Conservation (phyloP, 2,797 vertebrate genomes). For the Menidia menidia region DNA sequence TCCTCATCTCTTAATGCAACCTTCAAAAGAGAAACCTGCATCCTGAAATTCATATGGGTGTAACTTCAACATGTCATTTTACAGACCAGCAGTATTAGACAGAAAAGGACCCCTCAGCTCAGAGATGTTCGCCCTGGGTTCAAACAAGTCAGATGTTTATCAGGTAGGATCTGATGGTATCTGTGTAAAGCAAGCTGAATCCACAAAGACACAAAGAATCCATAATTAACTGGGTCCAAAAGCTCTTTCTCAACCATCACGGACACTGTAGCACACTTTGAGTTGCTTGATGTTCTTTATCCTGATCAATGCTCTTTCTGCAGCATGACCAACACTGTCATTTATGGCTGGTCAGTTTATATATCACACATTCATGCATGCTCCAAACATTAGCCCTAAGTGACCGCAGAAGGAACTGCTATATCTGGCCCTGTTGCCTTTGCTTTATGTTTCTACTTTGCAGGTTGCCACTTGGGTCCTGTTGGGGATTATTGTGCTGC, state of each 20-base stretch:
- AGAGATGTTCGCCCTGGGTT: not conserved
- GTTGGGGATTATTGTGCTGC: slow-evolving; percentile 1
- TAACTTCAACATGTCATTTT: no score
- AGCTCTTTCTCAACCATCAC: not conserved
- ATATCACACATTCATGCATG: no score
- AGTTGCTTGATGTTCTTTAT: not conserved
- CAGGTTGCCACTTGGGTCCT: not conserved
- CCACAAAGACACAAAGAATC: not conserved
- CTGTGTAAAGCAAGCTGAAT: not conserved
- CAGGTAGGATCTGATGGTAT: no score
- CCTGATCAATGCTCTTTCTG: not conserved
- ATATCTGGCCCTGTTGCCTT: not conserved
- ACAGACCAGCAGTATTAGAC: no score
- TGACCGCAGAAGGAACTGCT: not conserved
- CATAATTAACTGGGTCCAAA: not conserved
- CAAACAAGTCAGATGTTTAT: not conserved
- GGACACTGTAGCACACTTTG: not conserved
- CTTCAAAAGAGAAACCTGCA: no score
- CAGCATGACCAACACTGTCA: not conserved
- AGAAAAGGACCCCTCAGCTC: not conserved
- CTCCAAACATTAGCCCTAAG: not conserved
- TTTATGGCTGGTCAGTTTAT: not conserved
- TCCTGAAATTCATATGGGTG: no score
- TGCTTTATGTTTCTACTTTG: not conserved
- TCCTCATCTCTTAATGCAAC: no score